Conservation (phyloP, 2,113 vertebrate genomes). For the Varanus komodoensis region DNA sequence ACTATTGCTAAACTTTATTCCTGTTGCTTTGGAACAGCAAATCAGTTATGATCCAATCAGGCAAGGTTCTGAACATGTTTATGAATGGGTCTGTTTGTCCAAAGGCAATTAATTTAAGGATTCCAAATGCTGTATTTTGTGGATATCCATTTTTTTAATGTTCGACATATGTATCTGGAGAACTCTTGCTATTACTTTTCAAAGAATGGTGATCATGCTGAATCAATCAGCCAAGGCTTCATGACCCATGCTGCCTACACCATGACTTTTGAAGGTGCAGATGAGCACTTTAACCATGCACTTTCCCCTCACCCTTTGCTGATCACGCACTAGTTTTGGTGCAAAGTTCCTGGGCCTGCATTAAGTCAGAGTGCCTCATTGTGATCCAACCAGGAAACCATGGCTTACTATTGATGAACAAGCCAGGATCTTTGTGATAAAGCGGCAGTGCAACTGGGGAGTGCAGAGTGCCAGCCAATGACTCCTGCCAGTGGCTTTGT, state of each 20-base stretch:
- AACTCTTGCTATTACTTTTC: not conserved
- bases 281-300: not conserved
- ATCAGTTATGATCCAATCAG: too few relatives aligned
- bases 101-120: not conserved
- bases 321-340: not conserved
- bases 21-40: not conserved
- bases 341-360: not conserved
- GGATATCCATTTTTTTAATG: not conserved
- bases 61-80: not conserved
- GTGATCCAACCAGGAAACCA: not conserved
- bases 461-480: too few relatives aligned
- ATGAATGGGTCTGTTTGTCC: not conserved
- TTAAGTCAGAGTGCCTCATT: not conserved
- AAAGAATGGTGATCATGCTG: not conserved
- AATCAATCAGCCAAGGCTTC: not conserved
- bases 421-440: not conserved
- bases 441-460: too few relatives aligned
- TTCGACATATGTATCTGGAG: not conserved
- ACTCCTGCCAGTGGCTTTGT: not conserved
- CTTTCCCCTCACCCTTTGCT: not conserved
- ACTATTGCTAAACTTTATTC: not conserved
- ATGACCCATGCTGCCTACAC: not conserved
- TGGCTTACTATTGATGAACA: not conserved
- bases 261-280: not conserved
- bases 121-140: not conserved